Conservation (phyloP, 2,113 vertebrate species). For the Casuarius casuarius region DNA sequence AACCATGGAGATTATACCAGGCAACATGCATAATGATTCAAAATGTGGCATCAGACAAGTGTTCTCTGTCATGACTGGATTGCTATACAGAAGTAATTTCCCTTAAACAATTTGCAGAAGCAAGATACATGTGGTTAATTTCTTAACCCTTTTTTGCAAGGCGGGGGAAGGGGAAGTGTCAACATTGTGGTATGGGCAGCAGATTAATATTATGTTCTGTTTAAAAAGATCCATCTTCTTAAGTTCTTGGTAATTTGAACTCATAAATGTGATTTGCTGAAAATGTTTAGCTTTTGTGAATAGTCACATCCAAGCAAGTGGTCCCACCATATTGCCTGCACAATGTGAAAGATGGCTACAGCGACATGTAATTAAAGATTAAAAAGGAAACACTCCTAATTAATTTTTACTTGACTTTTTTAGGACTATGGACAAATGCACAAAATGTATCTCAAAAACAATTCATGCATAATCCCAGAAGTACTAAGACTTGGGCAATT, state of each 20-base stretch:
- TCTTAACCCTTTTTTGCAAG: neutral
- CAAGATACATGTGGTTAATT: neutral
- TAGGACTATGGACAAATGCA: neutral
- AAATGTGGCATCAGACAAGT: constrained; percentile 38
- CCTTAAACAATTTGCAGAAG: constrained; percentile 16
- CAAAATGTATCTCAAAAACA: neutral
- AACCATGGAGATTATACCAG: constrained; percentile 64
- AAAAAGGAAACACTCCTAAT: neutral
- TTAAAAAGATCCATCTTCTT: neutral
- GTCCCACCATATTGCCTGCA: neutral
- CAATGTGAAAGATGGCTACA: neutral
- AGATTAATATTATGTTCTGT: neutral
- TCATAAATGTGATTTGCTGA: neutral
- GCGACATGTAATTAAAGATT: neutral
- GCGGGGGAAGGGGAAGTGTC: neutral
- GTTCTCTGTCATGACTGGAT: constrained; percentile 43
- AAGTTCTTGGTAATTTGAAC: neutral
- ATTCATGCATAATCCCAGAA: neutral
- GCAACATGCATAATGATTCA: constrained; percentile 56
- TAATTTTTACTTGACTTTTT: neutral
- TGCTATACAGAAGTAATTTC: constrained; percentile 3
- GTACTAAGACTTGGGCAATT: neutral
- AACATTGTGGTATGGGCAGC: neutral
- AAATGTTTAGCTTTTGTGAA: neutral
- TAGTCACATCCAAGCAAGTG: neutral